Percentiles rank a stretch among this genome's conserved stretches.
Conservation (phyloP, 2,113 vertebrate genomes). For the Verasper variegatus region DNA sequence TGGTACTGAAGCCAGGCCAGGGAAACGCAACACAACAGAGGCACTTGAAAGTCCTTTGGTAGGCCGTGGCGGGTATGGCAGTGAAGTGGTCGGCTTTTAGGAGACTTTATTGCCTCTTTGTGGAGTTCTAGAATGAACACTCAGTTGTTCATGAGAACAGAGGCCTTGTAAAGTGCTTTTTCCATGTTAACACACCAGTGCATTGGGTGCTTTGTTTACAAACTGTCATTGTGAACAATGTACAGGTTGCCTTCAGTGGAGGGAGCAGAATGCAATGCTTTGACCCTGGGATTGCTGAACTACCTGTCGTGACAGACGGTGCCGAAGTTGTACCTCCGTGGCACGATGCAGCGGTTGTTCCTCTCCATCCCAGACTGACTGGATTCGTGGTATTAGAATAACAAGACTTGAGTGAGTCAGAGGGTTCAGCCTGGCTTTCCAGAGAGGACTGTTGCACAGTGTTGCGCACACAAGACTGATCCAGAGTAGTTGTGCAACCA, state of each 20-base stretch:
- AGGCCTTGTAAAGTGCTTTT: conserved; percentile 54
- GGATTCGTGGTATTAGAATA: conserved; percentile 15
- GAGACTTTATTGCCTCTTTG: conserved; percentile 48
- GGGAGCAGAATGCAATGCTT: neutral
- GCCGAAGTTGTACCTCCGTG: conserved; percentile 15
- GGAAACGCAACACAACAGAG: conserved; percentile 11
- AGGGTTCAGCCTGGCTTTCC: conserved; percentile 36
- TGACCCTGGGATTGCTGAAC: neutral
- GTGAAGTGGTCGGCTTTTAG: conserved; percentile 10
- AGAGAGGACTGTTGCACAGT: conserved; percentile 33
- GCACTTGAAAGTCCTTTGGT: conserved; percentile 4
- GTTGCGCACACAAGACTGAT: conserved; percentile 39
- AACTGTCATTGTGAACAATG: conserved; percentile 33
- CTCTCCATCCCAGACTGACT: conserved; percentile 1
- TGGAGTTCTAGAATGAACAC: conserved; percentile 63
- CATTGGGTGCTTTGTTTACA: conserved; percentile 54
- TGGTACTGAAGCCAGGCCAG: neutral
- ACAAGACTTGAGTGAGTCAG: conserved; percentile 23
- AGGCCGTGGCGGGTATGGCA: neutral
- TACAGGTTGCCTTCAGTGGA: conserved; percentile 41
- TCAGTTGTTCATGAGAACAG: conserved; percentile 66
- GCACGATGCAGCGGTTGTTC: neutral
- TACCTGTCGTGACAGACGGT: conserved; percentile 17
- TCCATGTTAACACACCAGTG: conserved; percentile 55
- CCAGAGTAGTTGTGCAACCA: conserved; percentile 56